These are phyloP conservation scores for Palythoa grandiflora DNA, from an alignment of 92 coral and sea anemone species.

Conservation along the genomic window DNA sequence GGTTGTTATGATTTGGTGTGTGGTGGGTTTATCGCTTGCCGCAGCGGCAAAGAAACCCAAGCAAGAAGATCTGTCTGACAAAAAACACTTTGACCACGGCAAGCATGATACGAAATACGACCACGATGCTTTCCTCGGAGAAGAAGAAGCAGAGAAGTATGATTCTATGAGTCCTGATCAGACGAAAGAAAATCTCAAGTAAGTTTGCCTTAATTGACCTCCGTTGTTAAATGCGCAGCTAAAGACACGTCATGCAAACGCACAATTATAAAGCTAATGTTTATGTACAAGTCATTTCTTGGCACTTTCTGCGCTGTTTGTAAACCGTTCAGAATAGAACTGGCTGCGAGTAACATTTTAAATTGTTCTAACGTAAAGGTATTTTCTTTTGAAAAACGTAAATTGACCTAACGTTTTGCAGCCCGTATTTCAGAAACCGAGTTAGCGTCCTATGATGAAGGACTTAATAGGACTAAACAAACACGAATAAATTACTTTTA, in stretches of 20 bases:
- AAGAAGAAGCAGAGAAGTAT: slow-evolving; percentile 65
- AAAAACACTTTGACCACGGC: slow-evolving; percentile 63
- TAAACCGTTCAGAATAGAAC: neutral
- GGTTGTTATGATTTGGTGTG: slow-evolving; percentile 10
- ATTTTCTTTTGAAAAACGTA: too few relatives aligned
- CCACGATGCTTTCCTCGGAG: slow-evolving; percentile 86
- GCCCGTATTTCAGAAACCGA: too few relatives aligned
- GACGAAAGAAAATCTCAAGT: slow-evolving; percentile 70
- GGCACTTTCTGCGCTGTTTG: neutral
- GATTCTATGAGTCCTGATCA: slow-evolving; percentile 54
- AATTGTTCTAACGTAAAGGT: too few relatives aligned
- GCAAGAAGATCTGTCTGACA: slow-evolving; percentile 51
- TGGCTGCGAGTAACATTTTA: too few relatives aligned
- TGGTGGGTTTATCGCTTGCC: neutral
- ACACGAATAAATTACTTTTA: too few relatives aligned
- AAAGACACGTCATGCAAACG: slow-evolving; percentile 37
- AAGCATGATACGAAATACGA: slow-evolving; percentile 66
- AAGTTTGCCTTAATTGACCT: slow-evolving; percentile 22
- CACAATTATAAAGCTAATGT: neutral
- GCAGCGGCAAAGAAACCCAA: slow-evolving; percentile 7
- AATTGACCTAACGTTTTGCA: too few relatives aligned
- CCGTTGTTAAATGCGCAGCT: neutral
- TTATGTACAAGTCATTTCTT: neutral
- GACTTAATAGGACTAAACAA: too few relatives aligned
- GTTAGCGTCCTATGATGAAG: too few relatives aligned